phyloP scores from a whole-genome alignment of 2,888 invertebrate species.

The Cenopis cana region DNA sequence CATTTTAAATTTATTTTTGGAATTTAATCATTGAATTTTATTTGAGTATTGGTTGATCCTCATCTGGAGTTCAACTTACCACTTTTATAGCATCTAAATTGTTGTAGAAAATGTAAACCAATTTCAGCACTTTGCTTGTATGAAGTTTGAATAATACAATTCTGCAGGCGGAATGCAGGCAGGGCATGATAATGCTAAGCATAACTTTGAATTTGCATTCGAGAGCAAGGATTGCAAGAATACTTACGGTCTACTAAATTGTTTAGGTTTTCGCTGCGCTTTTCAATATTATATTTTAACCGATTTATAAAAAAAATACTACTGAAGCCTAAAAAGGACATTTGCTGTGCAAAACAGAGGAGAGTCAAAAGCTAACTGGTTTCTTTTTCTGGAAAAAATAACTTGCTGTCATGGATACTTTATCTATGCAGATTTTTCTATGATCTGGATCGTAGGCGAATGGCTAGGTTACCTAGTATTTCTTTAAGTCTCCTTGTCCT shows the following conservation, averaged over 20 bases:
- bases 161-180: conserved; percentile 22
- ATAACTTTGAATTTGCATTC: conserved; percentile 39
- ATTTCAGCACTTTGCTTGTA: conserved; percentile 36
- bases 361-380: not conserved
- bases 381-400: not conserved
- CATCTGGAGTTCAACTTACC: not conserved
- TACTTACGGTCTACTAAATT: not conserved
- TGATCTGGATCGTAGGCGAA: not conserved
- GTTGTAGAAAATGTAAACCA: conserved; percentile 12
- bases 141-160: conserved; percentile 42
- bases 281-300: not conserved
- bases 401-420: not conserved
- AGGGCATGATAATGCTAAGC: conserved; percentile 37
- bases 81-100: not conserved
- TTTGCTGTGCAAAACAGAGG: no score
- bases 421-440: not conserved
- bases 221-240: conserved; percentile 19
- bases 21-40: no score
- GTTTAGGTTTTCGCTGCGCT: not conserved
- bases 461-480: not conserved
- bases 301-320: no score
- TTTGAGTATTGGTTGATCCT: no score
- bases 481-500: not conserved
- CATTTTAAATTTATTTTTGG: no score
- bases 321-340: no score